Evolutionary conservation across 1,140 invertebrate genomes (phyloP).

Genomic region (Tetramorium simillimum): DNA sequence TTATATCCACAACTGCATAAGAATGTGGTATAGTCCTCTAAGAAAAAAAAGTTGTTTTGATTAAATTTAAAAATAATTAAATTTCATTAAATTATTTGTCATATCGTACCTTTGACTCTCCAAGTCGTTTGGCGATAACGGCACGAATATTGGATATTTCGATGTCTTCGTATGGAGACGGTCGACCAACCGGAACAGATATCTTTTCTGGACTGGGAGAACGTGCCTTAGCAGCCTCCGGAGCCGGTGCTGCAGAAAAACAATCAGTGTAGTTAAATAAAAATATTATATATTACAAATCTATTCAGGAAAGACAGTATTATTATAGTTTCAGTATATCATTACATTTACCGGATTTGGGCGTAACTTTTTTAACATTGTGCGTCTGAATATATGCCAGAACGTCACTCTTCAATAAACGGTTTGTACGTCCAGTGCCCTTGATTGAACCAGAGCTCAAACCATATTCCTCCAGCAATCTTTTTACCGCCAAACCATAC

Average conservation of each 20-base stretch:
- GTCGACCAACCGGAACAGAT: slow-evolving; percentile 31
- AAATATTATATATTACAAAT: neutral
- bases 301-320: neutral
- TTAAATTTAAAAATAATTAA: slow-evolving; percentile 47
- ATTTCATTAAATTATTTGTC: slow-evolving; percentile 11
- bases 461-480: slow-evolving; percentile 87
- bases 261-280: neutral
- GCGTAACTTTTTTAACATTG: slow-evolving; percentile 84
- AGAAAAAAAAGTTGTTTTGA: slow-evolving; percentile 45
- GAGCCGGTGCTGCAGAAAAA: slow-evolving; percentile 36
- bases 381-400: slow-evolving; percentile 87
- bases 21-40: slow-evolving; percentile 96
- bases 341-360: slow-evolving; percentile 76
- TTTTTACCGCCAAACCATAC: slow-evolving; percentile 88
- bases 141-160: slow-evolving; percentile 94
- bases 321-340: neutral
- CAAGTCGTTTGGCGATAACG: slow-evolving; percentile 96
- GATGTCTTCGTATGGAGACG: slow-evolving; percentile 90
- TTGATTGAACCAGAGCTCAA: slow-evolving; percentile 85
- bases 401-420: slow-evolving; percentile 89
- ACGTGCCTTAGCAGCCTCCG: slow-evolving; percentile 7
- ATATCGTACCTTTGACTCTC: slow-evolving; percentile 93
- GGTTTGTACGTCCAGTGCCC: slow-evolving; percentile 87
- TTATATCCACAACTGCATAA: slow-evolving; percentile 95
- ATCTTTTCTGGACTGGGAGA: neutral